Evolutionary conservation across 2,113 vertebrate genomes (phyloP).

Genomic region (Phalacrocorax pelagicus): DNA sequence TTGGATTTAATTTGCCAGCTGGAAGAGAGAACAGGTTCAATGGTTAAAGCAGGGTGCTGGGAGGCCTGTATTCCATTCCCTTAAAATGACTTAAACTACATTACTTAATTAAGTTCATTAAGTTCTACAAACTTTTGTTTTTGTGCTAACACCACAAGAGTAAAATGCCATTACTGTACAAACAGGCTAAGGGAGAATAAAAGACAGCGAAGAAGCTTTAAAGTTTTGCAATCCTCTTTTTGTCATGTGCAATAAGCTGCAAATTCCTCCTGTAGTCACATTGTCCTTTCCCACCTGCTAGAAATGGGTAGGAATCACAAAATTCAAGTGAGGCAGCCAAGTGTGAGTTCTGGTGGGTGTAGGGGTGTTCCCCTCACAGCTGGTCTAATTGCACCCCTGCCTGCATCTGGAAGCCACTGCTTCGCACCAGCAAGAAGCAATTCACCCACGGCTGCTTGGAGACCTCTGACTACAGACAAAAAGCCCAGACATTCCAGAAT

Average conservation of each 20-base stretch:
- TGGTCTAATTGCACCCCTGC: neutral
- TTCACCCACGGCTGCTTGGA: accelerated
- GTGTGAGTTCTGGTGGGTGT: neutral
- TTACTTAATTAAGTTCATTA: neutral
- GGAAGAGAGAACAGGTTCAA: neutral
- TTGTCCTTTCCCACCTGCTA: neutral
- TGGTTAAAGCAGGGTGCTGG: neutral
- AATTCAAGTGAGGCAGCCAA: neutral
- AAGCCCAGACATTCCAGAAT: neutral
- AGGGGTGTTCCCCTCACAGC: neutral
- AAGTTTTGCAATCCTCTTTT: neutral
- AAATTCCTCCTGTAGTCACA: neutral
- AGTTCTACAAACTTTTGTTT: neutral
- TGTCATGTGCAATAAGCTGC: neutral
- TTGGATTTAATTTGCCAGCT: neutral
- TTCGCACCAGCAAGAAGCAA: neutral
- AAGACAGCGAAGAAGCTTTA: neutral
- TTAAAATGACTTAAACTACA: conserved; percentile 28
- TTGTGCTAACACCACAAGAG: neutral
- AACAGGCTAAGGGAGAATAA: neutral
- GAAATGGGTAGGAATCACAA: neutral
- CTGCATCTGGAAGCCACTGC: neutral
- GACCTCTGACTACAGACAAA: neutral
- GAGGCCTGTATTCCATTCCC: neutral
- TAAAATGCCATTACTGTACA: neutral